Conservation (phyloP, 2,888 invertebrate species). For the Cosmorhoe ocellata region DNA sequence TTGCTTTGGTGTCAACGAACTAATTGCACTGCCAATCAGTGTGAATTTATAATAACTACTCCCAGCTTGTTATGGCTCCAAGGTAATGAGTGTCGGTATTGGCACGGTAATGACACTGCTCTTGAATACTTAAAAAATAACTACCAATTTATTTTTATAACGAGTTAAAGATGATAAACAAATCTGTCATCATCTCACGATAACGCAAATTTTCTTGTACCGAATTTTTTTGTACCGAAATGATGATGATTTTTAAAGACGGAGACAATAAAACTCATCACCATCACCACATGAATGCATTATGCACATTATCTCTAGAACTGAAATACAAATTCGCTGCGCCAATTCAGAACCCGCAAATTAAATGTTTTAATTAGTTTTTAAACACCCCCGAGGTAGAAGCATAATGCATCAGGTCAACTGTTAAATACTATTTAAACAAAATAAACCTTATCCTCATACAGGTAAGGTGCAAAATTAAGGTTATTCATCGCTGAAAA, state of each 20-base stretch:
- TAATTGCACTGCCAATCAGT: conserved; percentile 15
- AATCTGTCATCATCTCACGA: too few relatives aligned
- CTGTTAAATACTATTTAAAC: conserved; percentile 15
- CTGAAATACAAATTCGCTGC: conserved; percentile 21
- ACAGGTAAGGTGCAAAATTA: conserved; percentile 2
- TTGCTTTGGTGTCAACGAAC: conserved; percentile 14
- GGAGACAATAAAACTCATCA: neutral
- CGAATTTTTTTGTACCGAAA: too few relatives aligned
- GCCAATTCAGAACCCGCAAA: conserved; percentile 32
- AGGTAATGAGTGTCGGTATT: conserved; percentile 9
- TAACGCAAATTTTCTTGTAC: too few relatives aligned
- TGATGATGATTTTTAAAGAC: too few relatives aligned
- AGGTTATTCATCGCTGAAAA: neutral
- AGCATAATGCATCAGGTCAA: conserved; percentile 18
- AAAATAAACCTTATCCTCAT: conserved; percentile 3
- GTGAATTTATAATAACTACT: conserved; percentile 13
- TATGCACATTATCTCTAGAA: conserved; percentile 8
- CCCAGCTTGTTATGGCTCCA: conserved; percentile 6
- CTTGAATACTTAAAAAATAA: conserved; percentile 3
- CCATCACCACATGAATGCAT: neutral
- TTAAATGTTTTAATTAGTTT: conserved; percentile 38
- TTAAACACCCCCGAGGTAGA: conserved; percentile 27
- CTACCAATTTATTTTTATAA: too few relatives aligned
- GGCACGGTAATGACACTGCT: neutral
- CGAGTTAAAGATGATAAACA: too few relatives aligned